Evolutionary conservation across 2,888 invertebrate genomes (phyloP), one percentile per base, ranked within the genome.

Genomic region (Heterodera filipjevi): DNA sequence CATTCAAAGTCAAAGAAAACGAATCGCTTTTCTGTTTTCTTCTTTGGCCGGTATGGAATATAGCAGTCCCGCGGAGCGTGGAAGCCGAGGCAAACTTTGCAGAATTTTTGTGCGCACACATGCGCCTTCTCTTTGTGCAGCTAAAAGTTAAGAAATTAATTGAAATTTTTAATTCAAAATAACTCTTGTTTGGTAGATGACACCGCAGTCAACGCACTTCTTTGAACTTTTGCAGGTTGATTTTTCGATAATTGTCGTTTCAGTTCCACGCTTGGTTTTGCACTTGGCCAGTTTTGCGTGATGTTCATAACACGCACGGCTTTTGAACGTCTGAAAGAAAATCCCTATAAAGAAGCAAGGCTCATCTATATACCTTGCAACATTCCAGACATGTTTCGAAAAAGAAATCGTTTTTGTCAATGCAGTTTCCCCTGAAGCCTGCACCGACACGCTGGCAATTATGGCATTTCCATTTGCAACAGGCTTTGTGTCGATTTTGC

Each of bases 1-100:
- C 46, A 49, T 30, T 71, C 71, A 39, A 71, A 53, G 33, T 71
- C 71, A 19, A 71, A 71, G 49, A 32, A 44, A 12, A 71, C 3
- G 27, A 71, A 46, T 12, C 71, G 27, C 44, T 71, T 44, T 27
- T 27, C 44, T 12, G n/a, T 32, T 16, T 30, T 30, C 6, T 14
- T 33, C 12, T 30, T 71, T 8, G 71, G 46, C 71, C 46, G 44
- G 10, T 44, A 30, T n/a, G n/a, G 71, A 2, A 71, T 32, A 30
- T 27, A 71, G 33, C 71, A 71, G 1, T 53, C 71, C 19, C 71
- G 27, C 12, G 16, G 33, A 1, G 46, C 71, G 35, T 71, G 71
- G 32, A 27, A 71, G 10, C 71, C 35, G 16, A 16, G 27, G 53
- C 71, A 71, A 0, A 30, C 12, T 0, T 12, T 8, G 3, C 71